These are phyloP conservation scores for Apodemia duryi DNA, from an alignment of 2,888 invertebrate genomes.

Conservation along the genomic window DNA sequence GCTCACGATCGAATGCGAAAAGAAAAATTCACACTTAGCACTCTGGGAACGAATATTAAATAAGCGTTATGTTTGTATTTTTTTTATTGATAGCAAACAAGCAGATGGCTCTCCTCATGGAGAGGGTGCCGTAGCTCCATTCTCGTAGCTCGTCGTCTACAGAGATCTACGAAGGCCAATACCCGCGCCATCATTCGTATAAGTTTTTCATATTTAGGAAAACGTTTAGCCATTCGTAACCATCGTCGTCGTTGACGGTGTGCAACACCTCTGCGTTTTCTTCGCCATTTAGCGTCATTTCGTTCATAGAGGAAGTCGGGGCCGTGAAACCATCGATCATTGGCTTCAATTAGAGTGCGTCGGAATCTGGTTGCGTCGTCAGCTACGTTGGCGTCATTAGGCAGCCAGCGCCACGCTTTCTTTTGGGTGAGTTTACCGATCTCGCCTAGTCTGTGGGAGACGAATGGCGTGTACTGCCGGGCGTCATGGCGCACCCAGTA, in stretches of 20 bases:
- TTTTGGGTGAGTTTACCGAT: neutral
- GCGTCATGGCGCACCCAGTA: neutral
- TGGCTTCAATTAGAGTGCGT: neutral
- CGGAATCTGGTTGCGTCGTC: slow-evolving; percentile 18
- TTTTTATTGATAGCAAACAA: too few species aligned
- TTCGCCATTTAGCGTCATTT: neutral
- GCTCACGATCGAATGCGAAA: too few species aligned
- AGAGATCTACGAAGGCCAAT: slow-evolving; percentile 11
- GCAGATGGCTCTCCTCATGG: too few species aligned
- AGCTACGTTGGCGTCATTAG: slow-evolving; percentile 13
- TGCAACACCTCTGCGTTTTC: neutral
- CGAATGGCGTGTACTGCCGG: neutral
- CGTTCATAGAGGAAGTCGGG: slow-evolving; percentile 6
- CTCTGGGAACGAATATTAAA: too few species aligned
- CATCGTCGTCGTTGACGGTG: neutral
- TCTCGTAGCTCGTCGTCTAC: neutral
- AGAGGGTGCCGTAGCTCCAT: neutral
- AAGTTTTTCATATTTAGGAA: slow-evolving; percentile 6
- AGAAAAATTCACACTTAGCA: too few species aligned
- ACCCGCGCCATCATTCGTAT: slow-evolving; percentile 15
- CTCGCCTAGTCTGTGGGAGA: neutral
- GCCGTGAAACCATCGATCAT: slow-evolving; percentile 18
- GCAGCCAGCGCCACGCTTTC: neutral
- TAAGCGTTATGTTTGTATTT: too few species aligned
- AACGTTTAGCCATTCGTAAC: neutral